Conservation (phyloP, 2,113 vertebrate genomes). For the Cheirogaleus medius region DNA sequence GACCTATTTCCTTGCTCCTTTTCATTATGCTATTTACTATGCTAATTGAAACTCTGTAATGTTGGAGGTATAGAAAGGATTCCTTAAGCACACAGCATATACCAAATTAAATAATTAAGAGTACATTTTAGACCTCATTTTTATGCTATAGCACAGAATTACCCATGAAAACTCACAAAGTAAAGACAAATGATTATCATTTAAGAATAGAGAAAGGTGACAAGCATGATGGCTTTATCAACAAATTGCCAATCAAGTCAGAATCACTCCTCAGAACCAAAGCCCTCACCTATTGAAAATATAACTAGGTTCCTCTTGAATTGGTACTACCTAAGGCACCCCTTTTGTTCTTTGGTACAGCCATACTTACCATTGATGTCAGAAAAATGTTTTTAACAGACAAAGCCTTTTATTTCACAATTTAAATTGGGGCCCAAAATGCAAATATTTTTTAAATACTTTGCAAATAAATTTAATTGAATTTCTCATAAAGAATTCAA, state of each 20-base stretch:
- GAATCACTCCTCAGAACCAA: neutral
- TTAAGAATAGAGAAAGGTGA: neutral
- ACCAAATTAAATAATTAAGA: conserved; percentile 68
- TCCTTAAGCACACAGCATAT: conserved; percentile 60
- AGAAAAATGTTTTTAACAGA: neutral
- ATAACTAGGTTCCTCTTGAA: neutral
- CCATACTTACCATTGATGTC: neutral
- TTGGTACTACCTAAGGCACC: neutral
- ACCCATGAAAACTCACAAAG: neutral
- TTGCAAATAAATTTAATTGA: neutral
- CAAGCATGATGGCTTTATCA: neutral
- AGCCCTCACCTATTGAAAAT: neutral
- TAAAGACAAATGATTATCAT: neutral
- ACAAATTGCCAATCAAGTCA: neutral
- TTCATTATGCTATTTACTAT: conserved; percentile 51
- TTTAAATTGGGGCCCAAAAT: neutral
- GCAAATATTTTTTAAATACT: neutral
- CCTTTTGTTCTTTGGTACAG: neutral
- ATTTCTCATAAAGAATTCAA: neutral
- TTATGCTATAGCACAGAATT: conserved; percentile 24
- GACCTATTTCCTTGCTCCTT: conserved; percentile 37
- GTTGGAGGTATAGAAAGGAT: conserved; percentile 54
- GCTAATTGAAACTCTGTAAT: conserved; percentile 65
- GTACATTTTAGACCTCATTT: conserved; percentile 52
- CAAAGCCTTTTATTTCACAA: neutral